These are phyloP conservation scores for Arnoldichthys spilopterus DNA, from an alignment of 2,797 vertebrate genomes.

Conservation along the genomic window DNA sequence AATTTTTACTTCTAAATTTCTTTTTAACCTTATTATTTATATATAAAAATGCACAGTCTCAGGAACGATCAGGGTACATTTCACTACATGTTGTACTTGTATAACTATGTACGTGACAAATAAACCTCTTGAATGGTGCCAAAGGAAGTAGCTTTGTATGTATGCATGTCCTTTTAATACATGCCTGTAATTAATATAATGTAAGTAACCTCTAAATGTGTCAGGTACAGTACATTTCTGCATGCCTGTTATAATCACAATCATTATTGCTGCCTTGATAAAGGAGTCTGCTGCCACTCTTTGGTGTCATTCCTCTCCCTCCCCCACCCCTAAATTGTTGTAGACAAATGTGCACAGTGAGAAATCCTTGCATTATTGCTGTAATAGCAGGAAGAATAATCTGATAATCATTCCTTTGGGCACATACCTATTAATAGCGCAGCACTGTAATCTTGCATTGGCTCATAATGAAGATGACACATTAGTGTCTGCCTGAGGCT, in stretches of 20 bases:
- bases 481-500: neutral
- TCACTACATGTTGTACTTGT: too few species aligned
- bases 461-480: neutral
- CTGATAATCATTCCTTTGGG: neutral
- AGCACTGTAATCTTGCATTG: neutral
- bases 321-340: neutral
- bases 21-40: too few species aligned
- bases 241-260: neutral
- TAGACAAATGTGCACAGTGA: neutral
- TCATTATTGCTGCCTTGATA: constrained; percentile 2
- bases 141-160: neutral
- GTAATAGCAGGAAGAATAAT: constrained; percentile 6
- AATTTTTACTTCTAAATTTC: too few species aligned
- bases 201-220: neutral
- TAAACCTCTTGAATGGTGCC: neutral
- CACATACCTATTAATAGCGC: constrained; percentile 1
- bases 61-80: too few species aligned
- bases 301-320: neutral
- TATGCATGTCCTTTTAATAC: neutral
- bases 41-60: too few species aligned
- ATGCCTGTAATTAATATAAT: neutral
- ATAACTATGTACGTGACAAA: too few species aligned
- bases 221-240: neutral
- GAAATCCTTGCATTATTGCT: neutral
- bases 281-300: neutral